Percentiles rank a stretch among this genome's conserved stretches.
phyloP scores from a whole-genome alignment of 2,113 vertebrate genomes.

The Cyrtonyx montezumae region DNA sequence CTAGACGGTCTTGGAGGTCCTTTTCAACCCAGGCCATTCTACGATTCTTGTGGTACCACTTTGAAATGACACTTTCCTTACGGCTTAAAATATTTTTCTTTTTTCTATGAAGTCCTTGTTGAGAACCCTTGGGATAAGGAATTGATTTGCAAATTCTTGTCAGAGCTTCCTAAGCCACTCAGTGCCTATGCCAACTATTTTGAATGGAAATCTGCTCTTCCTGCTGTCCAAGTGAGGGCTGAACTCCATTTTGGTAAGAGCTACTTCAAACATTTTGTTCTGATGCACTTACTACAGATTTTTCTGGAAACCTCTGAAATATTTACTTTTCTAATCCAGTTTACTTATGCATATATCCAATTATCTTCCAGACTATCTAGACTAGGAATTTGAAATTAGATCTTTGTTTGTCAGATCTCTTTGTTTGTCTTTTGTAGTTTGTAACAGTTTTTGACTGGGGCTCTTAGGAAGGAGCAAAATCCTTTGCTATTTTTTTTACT shows the following conservation, averaged over 20 bases:
- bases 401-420: neutral
- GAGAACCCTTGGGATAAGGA: conserved; percentile 88
- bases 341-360: neutral
- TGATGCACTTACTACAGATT: neutral
- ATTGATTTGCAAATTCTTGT: conserved; percentile 81
- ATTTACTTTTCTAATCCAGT: neutral
- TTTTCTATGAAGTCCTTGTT: conserved; percentile 63
- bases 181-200: conserved; percentile 75
- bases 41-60: neutral
- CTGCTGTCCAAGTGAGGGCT: conserved; percentile 80
- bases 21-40: too few relatives aligned
- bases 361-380: neutral
- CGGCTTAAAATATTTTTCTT: neutral
- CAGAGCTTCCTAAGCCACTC: conserved; percentile 78
- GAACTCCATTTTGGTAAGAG: conserved; percentile 85
- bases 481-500: neutral
- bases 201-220: conserved; percentile 80
- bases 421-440: neutral
- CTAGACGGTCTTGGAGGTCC: too few relatives aligned
- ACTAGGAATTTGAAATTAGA: neutral
- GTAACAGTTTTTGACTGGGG: neutral
- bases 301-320: neutral
- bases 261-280: neutral
- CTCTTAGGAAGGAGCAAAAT: neutral
- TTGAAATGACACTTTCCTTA: neutral